Evolutionary conservation across 2,797 vertebrate genomes (phyloP).

Genomic region (Holocentrus rufus): DNA sequence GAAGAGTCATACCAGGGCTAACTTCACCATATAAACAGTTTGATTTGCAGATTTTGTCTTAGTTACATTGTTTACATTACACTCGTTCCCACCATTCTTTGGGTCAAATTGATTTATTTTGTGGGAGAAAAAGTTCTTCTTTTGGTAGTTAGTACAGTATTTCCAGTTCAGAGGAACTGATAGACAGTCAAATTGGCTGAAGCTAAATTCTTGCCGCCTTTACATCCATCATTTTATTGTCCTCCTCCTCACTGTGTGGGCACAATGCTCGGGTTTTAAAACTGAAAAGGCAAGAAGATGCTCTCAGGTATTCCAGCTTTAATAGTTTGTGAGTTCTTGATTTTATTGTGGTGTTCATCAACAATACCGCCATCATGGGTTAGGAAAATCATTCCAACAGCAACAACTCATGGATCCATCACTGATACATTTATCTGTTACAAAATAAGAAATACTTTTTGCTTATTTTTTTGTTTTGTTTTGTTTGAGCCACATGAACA

Average conservation of each 20-base stretch:
- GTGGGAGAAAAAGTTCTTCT: slow-evolving; percentile 4
- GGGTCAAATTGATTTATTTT: slow-evolving; percentile 30
- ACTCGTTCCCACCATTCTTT: slow-evolving; percentile 20
- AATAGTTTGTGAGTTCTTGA: slow-evolving; percentile 61
- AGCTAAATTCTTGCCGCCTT: slow-evolving; percentile 5
- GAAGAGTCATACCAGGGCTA: background rate
- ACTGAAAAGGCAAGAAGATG: slow-evolving; percentile 49
- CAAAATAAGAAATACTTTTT: slow-evolving; percentile 72
- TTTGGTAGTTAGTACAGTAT: slow-evolving; percentile 41
- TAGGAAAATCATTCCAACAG: slow-evolving; percentile 70
- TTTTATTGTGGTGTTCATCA: slow-evolving; percentile 68
- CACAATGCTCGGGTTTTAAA: slow-evolving; percentile 15
- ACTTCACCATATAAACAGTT: background rate
- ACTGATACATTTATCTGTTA: slow-evolving; percentile 67
- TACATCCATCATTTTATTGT: background rate
- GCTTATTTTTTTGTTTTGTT: slow-evolving; percentile 43
- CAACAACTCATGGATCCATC: slow-evolving; percentile 70
- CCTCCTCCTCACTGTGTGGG: background rate
- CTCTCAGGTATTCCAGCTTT: slow-evolving; percentile 51
- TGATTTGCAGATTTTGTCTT: background rate
- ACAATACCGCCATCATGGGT: slow-evolving; percentile 64
- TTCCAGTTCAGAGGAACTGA: background rate
- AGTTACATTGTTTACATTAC: background rate
- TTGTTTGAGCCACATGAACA: slow-evolving; percentile 66
- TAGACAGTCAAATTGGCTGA: background rate